Evolutionary conservation across 2,113 vertebrate species (phyloP).

Genomic region (Nycticorax nycticorax): DNA sequence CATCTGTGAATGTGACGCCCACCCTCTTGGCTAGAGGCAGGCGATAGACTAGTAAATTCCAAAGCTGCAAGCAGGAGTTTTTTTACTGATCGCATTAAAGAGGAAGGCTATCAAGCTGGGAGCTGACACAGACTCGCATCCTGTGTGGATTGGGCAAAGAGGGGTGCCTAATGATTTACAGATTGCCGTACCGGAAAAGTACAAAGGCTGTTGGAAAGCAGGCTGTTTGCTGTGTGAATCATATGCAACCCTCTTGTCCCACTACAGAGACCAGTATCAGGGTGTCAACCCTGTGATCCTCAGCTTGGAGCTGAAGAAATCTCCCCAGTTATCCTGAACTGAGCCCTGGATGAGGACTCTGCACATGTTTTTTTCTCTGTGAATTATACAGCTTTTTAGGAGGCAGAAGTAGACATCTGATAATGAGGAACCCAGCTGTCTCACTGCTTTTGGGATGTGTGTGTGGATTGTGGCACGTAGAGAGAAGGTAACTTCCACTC

Average conservation of each 20-base stretch:
- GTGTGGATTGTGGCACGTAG: fast-evolving
- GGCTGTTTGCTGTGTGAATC: slow-evolving; percentile 25
- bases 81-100: not conserved
- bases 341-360: not conserved
- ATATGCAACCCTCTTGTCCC: not conserved
- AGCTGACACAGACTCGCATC: slow-evolving; percentile 48
- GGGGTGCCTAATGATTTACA: slow-evolving; percentile 57
- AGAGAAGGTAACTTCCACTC: not conserved
- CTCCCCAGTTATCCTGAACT: not conserved
- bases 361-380: not conserved
- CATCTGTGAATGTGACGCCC: not conserved
- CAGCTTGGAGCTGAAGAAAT: not conserved
- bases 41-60: not conserved
- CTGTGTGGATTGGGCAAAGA: slow-evolving; percentile 40
- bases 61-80: not conserved
- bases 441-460: not conserved
- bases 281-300: not conserved
- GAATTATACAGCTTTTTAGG: not conserved
- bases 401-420: not conserved
- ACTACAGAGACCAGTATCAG: not conserved
- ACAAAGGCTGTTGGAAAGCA: slow-evolving; percentile 50
- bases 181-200: not conserved
- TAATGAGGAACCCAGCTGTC: not conserved
- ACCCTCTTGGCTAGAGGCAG: not conserved
- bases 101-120: slow-evolving; percentile 50